Conservation (phyloP, 92 coral and sea anemone genomes). For the Parazoanthus atlanticus region DNA sequence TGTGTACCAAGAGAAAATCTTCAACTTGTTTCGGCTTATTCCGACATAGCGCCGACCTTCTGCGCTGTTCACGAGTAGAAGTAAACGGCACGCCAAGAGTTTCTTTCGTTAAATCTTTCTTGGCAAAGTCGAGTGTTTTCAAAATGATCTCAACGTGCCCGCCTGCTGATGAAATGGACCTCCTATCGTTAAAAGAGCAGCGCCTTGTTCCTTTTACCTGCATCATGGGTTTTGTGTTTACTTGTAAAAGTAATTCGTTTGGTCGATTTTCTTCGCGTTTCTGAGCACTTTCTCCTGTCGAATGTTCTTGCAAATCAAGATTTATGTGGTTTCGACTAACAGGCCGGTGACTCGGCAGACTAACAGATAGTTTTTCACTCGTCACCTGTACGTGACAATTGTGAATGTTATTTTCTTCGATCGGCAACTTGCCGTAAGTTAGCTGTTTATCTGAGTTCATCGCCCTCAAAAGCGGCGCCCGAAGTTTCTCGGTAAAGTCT, state of each 20-base stretch:
- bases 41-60: slow-evolving; percentile 81
- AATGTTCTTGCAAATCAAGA: not conserved
- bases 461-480: not conserved
- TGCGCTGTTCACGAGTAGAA: slow-evolving; percentile 73
- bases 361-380: not conserved
- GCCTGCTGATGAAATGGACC: not conserved
- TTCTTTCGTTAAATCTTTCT: slow-evolving; percentile 58
- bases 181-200: not conserved
- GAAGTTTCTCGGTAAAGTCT: not conserved
- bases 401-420: not conserved
- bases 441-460: not conserved
- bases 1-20: slow-evolving; percentile 79
- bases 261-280: not conserved
- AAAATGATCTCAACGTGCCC: slow-evolving; percentile 63
- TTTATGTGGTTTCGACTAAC: slow-evolving; percentile 2
- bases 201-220: not conserved
- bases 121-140: slow-evolving; percentile 72
- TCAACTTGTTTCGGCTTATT: slow-evolving; percentile 82
- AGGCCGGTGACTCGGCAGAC: not conserved
- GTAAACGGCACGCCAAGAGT: slow-evolving; percentile 63
- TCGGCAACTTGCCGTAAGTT: not conserved
- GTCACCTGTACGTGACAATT: not conserved
- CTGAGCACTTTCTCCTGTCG: not conserved
- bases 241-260: not conserved
- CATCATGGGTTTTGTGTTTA: not conserved